These are phyloP conservation scores for Helleia helle DNA, from an alignment of 2,888 invertebrate genomes.

Conservation along the genomic window DNA sequence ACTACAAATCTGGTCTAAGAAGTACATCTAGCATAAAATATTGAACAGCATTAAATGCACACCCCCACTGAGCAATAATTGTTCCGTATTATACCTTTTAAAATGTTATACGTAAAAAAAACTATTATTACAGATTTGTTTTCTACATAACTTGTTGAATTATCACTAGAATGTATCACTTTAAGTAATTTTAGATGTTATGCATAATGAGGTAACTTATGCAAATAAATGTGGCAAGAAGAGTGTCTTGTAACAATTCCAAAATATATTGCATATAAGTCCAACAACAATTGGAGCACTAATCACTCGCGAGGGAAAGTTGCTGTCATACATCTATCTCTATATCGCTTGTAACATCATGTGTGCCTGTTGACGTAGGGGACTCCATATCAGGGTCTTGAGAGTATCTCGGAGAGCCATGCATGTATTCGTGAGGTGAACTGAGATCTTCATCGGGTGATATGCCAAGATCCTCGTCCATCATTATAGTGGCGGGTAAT, in stretches of 20 bases:
- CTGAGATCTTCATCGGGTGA: constrained; percentile 52
- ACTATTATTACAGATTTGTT: neutral
- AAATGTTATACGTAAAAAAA: neutral
- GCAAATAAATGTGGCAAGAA: constrained; percentile 1
- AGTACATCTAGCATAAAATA: neutral
- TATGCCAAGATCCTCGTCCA: constrained; percentile 55
- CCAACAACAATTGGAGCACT: constrained; percentile 23
- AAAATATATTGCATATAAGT: constrained; percentile 4
- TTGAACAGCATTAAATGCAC: neutral
- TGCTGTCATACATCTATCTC: constrained; percentile 66
- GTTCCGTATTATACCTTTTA: neutral
- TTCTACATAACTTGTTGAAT: neutral
- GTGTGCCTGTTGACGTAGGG: constrained; percentile 38
- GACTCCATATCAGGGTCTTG: constrained; percentile 33
- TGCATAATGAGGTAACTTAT: neutral
- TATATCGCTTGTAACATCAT: constrained; percentile 50
- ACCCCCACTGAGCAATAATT: neutral
- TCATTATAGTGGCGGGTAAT: constrained; percentile 68
- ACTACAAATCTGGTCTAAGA: neutral
- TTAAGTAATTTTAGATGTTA: neutral
- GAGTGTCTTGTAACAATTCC: neutral
- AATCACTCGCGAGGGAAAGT: constrained; percentile 39
- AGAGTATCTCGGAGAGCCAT: constrained; percentile 32
- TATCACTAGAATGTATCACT: constrained; percentile 5
- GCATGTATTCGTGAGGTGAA: constrained; percentile 47